A percentile compares a stretch with the other conserved stretches of the same genome.
Conservation (phyloP, 2,888 invertebrate genomes). For the Drosophila birchii region DNA sequence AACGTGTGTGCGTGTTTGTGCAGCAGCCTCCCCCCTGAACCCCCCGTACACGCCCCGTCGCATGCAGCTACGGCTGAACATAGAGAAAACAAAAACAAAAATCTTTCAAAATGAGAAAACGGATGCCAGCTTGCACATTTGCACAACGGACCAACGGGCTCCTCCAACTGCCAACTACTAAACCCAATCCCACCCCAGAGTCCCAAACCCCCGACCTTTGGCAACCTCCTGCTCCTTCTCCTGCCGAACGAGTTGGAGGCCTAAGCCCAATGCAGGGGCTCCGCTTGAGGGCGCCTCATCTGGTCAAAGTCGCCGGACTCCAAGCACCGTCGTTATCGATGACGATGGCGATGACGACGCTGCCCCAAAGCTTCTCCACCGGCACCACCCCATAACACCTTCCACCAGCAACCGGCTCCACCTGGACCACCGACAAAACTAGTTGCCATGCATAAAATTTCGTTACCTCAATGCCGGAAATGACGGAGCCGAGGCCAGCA, state of each 20-base stretch:
- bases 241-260: conserved; percentile 21
- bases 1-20: conserved; percentile 34
- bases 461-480: conserved; percentile 77
- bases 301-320: conserved; percentile 64
- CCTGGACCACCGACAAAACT: conserved; percentile 43
- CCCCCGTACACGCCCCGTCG: neutral
- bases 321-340: conserved; percentile 63
- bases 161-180: conserved; percentile 13
- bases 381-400: conserved; percentile 18
- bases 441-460: conserved; percentile 76
- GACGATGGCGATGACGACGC: conserved; percentile 60
- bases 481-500: conserved; percentile 63
- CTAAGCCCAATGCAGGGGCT: conserved; percentile 51
- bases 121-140: conserved; percentile 81
- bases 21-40: conserved; percentile 22
- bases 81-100: conserved; percentile 76
- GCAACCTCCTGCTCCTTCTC: neutral
- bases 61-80: conserved; percentile 51
- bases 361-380: conserved; percentile 43
- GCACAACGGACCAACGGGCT: conserved; percentile 70
- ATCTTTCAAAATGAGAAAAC: conserved; percentile 75
- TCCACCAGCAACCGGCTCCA: conserved; percentile 19
- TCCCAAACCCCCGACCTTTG: neutral
- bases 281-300: conserved; percentile 55
- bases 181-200: neutral